These are phyloP conservation scores for Gerris buenoi DNA, from an alignment of 1,140 invertebrate genomes.

Conservation along the genomic window DNA sequence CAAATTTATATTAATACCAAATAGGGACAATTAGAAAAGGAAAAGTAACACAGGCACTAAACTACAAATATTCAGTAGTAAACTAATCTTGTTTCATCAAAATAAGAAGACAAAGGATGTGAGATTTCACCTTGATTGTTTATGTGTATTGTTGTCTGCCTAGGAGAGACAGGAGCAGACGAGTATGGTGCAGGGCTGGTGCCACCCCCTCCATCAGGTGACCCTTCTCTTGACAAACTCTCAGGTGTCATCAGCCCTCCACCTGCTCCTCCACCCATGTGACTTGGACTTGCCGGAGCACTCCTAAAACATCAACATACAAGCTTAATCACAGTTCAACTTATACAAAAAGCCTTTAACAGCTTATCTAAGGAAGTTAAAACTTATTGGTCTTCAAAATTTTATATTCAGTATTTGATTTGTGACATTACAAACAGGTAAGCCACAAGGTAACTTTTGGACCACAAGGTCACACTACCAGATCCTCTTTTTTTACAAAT, in stretches of 20 bases:
- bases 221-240: constrained; percentile 69
- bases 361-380: not conserved
- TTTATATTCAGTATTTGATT: no score
- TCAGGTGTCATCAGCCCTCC: constrained; percentile 70
- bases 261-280: constrained; percentile 50
- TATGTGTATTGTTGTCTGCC: constrained; percentile 24
- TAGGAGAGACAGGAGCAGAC: constrained; percentile 53
- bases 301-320: constrained; percentile 41
- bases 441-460: no score
- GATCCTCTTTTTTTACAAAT: no score
- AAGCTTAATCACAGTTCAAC: not conserved
- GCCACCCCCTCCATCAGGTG: constrained; percentile 47
- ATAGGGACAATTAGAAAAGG: not conserved
- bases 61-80: not conserved
- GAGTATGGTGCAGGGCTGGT: constrained; percentile 37
- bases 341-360: not conserved
- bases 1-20: no score
- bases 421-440: no score
- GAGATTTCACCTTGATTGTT: not conserved
- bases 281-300: constrained; percentile 82
- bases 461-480: no score
- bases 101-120: not conserved
- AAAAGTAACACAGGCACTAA: not conserved
- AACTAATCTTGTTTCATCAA: not conserved
- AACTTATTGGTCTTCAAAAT: not conserved